phyloP scores from a whole-genome alignment of 1,140 invertebrate genomes.

The Heliothis subflexa region DNA sequence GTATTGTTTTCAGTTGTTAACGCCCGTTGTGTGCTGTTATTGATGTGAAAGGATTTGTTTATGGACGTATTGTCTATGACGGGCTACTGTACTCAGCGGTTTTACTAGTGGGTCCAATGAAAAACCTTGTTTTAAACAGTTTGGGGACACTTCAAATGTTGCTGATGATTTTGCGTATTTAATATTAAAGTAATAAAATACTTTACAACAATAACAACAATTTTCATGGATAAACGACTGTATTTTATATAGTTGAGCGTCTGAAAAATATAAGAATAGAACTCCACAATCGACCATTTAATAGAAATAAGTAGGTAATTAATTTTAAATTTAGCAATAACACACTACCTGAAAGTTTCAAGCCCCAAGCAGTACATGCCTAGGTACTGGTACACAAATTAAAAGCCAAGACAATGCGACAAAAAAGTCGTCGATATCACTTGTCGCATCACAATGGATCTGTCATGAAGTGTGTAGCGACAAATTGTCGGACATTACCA shows the following conservation, averaged over 20 bases:
- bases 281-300: no score
- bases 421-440: constrained; percentile 44
- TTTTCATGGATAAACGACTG: no score
- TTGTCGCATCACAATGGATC: constrained; percentile 42
- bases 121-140: neutral
- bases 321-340: no score
- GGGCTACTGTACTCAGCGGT: constrained; percentile 47
- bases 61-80: constrained; percentile 53
- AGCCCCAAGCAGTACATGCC: neutral
- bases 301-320: no score
- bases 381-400: constrained; percentile 19
- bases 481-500: constrained; percentile 75
- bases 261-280: no score
- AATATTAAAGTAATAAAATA: no score
- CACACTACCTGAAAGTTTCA: no score
- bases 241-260: no score
- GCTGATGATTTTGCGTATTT: neutral
- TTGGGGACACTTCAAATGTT: no score
- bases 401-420: constrained; percentile 44
- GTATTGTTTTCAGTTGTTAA: constrained; percentile 59
- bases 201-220: no score
- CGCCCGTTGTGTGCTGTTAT: constrained; percentile 53
- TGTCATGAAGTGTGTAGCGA: constrained; percentile 55
- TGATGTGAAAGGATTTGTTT: constrained; percentile 54
- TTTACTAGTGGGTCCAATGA: neutral